Percentiles rank a stretch among this genome's conserved stretches.
Evolutionary conservation across 2,888 invertebrate genomes (phyloP).

Genomic region (Deilephila porcellus): DNA sequence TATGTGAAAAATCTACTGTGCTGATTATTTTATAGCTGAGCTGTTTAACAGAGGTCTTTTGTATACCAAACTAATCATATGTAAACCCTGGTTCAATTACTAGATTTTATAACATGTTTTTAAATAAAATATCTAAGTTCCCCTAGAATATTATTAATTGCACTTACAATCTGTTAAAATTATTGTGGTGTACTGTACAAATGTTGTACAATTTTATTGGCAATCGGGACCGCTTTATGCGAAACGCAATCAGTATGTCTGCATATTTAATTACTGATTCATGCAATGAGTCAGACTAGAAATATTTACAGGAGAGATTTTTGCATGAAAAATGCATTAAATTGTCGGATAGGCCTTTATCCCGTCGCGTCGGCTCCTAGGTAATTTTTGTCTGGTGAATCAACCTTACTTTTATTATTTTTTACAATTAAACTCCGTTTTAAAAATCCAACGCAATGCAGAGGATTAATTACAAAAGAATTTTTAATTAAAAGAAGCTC

Average conservation of each 20-base stretch:
- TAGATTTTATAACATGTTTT: not conserved
- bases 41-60: too few relatives aligned
- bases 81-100: not conserved
- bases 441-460: not conserved
- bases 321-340: slow-evolving; percentile 1
- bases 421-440: not conserved
- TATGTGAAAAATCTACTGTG: too few relatives aligned
- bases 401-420: not conserved
- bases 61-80: too few relatives aligned
- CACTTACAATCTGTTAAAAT: not conserved
- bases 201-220: slow-evolving; percentile 1
- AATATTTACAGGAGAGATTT: slow-evolving; percentile 1
- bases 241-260: not conserved
- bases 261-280: slow-evolving; percentile 20
- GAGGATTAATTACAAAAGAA: too few relatives aligned
- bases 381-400: not conserved
- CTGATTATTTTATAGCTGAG: too few relatives aligned
- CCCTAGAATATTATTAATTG: not conserved
- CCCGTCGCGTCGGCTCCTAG: too few relatives aligned
- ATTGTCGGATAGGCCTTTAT: not conserved
- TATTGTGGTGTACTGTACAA: not conserved
- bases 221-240: not conserved
- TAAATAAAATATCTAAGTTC: not conserved
- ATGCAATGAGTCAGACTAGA: not conserved
- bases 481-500: too few relatives aligned